Conservation (phyloP, 2,888 invertebrate genomes). For the Notodonta ziczac region DNA sequence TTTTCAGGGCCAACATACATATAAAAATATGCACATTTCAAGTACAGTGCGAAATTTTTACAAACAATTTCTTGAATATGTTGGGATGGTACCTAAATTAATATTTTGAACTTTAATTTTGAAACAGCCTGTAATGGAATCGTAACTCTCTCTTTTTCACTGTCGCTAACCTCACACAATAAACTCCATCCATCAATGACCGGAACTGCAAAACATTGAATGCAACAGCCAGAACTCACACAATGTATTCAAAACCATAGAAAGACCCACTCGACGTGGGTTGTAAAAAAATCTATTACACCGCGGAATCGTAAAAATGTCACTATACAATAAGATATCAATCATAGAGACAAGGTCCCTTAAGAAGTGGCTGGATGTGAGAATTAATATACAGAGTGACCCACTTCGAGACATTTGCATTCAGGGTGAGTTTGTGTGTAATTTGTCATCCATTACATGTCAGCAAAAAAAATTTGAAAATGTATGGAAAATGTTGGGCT, state of each 20-base stretch:
- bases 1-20: too few species aligned
- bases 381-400: constrained; percentile 76
- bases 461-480: constrained; percentile 63
- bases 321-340: constrained; percentile 75
- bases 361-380: constrained; percentile 69
- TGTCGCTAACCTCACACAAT: constrained; percentile 46
- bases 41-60: too few species aligned
- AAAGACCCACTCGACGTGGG: constrained; percentile 56
- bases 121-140: constrained; percentile 22
- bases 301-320: constrained; percentile 71
- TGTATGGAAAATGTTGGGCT: constrained; percentile 42
- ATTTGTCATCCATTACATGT: constrained; percentile 77
- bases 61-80: too few species aligned
- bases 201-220: constrained; percentile 74
- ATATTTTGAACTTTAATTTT: neutral
- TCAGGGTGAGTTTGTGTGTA: constrained; percentile 63
- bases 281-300: constrained; percentile 71
- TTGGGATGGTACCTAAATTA: too few species aligned
- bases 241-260: constrained; percentile 62
- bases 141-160: constrained; percentile 34
- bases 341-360: constrained; percentile 71
- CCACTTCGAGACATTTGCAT: constrained; percentile 81
- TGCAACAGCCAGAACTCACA: constrained; percentile 43
- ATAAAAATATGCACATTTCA: too few species aligned
- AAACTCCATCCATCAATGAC: constrained; percentile 69